These are phyloP conservation scores for Jordanella pulchra DNA, from an alignment of 2,797 vertebrate species.

Conservation along the genomic window DNA sequence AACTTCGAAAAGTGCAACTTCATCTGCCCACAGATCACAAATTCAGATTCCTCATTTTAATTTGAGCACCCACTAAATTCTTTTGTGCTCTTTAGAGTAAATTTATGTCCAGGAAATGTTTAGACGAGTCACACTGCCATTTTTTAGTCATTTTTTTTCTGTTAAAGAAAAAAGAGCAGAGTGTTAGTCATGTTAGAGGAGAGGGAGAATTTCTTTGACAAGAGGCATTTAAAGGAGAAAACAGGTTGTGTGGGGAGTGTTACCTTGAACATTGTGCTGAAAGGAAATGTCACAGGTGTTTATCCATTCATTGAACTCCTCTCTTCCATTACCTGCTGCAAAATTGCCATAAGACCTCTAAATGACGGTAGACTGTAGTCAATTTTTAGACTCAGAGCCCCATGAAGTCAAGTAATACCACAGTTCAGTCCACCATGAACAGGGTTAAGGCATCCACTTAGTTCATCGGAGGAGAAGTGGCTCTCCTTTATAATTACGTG, in stretches of 20 bases:
- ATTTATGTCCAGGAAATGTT: constrained; percentile 4
- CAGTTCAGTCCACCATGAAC: constrained; percentile 67
- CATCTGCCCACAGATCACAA: background rate
- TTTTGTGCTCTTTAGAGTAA: constrained; percentile 10
- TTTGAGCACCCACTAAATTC: constrained; percentile 15
- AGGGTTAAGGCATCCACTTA: constrained; percentile 49
- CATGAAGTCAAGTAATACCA: constrained; percentile 71
- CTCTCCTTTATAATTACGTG: constrained; percentile 57
- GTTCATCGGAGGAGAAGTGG: constrained; percentile 59
- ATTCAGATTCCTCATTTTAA: constrained; percentile 4
- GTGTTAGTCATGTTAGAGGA: background rate
- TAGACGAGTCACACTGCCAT: constrained; percentile 6
- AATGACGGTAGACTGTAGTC: constrained; percentile 76
- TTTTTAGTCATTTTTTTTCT: background rate
- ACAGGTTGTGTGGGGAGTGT: constrained; percentile 31
- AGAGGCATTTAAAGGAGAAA: constrained; percentile 17
- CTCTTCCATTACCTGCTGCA: constrained; percentile 68
- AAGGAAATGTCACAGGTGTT: constrained; percentile 76
- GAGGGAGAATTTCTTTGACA: constrained; percentile 7
- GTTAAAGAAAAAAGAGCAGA: constrained; percentile 22
- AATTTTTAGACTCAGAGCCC: constrained; percentile 74
- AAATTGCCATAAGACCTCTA: constrained; percentile 75
- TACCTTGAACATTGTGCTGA: constrained; percentile 60
- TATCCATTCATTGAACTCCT: constrained; percentile 69
- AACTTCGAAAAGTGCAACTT: constrained; percentile 14